Conservation (phyloP, 2,797 vertebrate species). For the Yasuhikotakia modesta region DNA sequence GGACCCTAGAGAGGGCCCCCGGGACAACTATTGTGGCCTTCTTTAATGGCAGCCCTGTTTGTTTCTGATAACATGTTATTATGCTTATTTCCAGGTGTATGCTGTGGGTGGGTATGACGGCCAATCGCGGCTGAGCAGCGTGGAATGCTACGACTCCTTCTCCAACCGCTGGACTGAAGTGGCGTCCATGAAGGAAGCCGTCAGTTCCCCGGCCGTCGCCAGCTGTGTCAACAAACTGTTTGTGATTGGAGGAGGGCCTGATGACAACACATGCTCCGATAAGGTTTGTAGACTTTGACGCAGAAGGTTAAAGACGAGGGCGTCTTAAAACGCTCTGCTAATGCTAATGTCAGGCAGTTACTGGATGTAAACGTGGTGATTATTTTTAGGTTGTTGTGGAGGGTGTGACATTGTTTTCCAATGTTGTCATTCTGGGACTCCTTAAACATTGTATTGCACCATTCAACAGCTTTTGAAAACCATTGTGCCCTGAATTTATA, state of each 20-base stretch:
- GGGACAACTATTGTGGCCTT: not conserved
- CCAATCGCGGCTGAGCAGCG: slow-evolving; percentile 91
- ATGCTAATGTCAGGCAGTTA: slow-evolving; percentile 7
- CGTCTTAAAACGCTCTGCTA: slow-evolving; percentile 13
- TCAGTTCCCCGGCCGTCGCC: slow-evolving; percentile 94
- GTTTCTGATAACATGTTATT: not conserved
- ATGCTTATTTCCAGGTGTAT: slow-evolving; percentile 82
- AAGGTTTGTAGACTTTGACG: slow-evolving; percentile 80
- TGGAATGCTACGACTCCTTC: slow-evolving; percentile 96
- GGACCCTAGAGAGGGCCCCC: not conserved
- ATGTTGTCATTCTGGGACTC: not conserved
- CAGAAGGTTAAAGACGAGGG: slow-evolving; percentile 1
- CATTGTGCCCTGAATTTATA: too few relatives aligned
- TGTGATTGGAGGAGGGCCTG: slow-evolving; percentile 95
- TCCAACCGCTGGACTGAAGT: slow-evolving; percentile 98
- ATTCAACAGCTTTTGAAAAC: not conserved
- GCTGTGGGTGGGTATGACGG: slow-evolving; percentile 96
- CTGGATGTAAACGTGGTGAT: slow-evolving; percentile 17
- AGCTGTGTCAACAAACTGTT: slow-evolving; percentile 93
- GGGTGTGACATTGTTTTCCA: slow-evolving; percentile 13
- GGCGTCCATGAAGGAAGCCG: slow-evolving; percentile 93
- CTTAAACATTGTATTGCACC: not conserved
- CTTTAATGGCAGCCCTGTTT: not conserved
- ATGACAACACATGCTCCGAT: slow-evolving; percentile 97
- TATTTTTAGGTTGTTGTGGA: slow-evolving; percentile 18